A percentile compares a stretch with the other conserved stretches of the same genome.
These are phyloP conservation scores for Euura saliciscinereae DNA, from an alignment of 1,140 invertebrate genomes.

Conservation along the genomic window DNA sequence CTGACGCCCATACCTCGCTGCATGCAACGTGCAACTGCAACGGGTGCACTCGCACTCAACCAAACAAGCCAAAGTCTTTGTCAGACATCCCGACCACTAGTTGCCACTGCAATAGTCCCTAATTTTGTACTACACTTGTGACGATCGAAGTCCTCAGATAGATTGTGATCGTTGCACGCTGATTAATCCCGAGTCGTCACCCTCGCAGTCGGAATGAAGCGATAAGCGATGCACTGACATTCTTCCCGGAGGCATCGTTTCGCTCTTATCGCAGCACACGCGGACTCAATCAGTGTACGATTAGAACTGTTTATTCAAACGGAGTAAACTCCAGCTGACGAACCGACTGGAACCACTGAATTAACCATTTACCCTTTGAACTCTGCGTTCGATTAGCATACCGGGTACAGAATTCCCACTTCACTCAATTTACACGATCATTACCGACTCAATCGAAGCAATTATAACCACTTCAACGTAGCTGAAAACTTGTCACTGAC, in stretches of 20 bases:
- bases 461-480: no score
- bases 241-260: background rate
- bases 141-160: no score
- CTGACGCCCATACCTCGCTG: background rate
- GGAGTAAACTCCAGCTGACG: no score
- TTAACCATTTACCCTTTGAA: background rate
- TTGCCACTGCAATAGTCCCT: background rate
- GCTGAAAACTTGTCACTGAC: no score
- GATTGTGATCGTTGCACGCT: no score
- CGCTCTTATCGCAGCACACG: no score
- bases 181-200: no score
- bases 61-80: conserved; percentile 2
- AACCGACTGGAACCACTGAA: background rate
- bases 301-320: no score
- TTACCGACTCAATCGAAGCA: no score
- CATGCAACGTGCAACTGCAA: background rate
- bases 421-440: background rate
- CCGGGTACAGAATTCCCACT: background rate
- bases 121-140: background rate
- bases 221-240: background rate
- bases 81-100: conserved; percentile 6
- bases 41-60: background rate
- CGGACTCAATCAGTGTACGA: no score
- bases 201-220: background rate
- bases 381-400: background rate